phyloP scores from a whole-genome alignment of 2,888 invertebrate species.

The Ceriagrion tenellum region DNA sequence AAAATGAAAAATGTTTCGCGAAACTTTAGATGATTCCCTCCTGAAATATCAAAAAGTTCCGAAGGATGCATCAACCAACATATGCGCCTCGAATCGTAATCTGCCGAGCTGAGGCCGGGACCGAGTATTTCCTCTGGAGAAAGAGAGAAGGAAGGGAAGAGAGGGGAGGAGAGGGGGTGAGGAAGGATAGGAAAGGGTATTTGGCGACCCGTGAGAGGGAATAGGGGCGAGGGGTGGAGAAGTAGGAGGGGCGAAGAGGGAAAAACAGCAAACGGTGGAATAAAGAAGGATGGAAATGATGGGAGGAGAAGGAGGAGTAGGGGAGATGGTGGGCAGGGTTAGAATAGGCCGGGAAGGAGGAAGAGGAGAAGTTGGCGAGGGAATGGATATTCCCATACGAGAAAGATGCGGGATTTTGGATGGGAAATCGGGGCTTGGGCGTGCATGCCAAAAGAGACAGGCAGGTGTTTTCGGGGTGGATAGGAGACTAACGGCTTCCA shows the following conservation, averaged over 20 bases:
- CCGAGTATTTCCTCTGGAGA: not conserved
- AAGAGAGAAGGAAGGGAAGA: not conserved
- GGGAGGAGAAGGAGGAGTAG: not conserved
- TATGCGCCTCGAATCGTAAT: conserved; percentile 36
- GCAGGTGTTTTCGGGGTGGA: conserved; percentile 25
- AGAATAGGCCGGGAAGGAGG: not conserved
- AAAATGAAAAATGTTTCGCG: conserved; percentile 25
- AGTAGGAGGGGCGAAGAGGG: not conserved
- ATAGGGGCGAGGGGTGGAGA: not conserved
- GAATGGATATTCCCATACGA: conserved; percentile 4
- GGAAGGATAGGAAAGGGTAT: not conserved
- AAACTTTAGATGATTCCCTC: conserved; percentile 17
- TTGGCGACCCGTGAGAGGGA: not conserved
- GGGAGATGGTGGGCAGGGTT: not conserved
- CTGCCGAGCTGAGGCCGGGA: not conserved
- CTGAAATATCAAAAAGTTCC: conserved; percentile 28
- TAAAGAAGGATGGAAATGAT: not conserved
- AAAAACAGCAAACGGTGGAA: not conserved
- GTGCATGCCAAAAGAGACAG: conserved; percentile 57
- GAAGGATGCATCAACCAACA: conserved; percentile 52
- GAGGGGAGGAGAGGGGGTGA: not conserved
- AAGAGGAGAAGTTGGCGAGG: not conserved
- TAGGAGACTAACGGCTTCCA: not conserved
- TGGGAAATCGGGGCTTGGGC: not conserved
- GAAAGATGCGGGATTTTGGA: not conserved